These are phyloP conservation scores for Haemorhous mexicanus DNA, from an alignment of 2,113 vertebrate genomes.

Conservation along the genomic window DNA sequence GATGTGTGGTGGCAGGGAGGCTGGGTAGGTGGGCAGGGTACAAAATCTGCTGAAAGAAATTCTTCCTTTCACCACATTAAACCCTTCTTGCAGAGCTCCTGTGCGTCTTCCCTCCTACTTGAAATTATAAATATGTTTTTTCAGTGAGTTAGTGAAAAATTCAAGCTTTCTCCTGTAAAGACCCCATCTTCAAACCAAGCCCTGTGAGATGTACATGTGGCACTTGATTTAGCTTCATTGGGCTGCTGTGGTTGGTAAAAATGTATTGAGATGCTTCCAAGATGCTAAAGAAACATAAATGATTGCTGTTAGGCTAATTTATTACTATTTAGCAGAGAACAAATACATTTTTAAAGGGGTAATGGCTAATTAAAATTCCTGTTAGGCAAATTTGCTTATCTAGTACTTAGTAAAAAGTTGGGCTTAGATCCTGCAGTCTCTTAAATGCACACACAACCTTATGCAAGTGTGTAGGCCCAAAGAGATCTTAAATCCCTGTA, in stretches of 20 bases:
- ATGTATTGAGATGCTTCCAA: background rate
- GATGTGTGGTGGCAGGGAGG: background rate
- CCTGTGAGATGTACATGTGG: background rate
- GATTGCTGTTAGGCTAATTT: constrained; percentile 10
- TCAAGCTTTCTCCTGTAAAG: background rate
- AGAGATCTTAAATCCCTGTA: background rate
- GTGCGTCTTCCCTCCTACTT: background rate
- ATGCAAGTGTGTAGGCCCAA: background rate
- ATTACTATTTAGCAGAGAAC: constrained; percentile 25
- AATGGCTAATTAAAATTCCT: constrained; percentile 41
- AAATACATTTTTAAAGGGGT: constrained; percentile 37
- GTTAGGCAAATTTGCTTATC: constrained; percentile 33
- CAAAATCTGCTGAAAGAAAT: background rate
- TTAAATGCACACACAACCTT: background rate
- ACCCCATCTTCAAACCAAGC: background rate
- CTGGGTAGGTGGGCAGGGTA: background rate
- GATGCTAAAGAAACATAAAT: background rate
- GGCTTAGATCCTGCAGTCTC: background rate
- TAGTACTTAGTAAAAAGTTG: background rate
- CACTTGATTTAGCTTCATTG: background rate
- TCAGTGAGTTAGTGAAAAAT: background rate
- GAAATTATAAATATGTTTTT: constrained; percentile 33
- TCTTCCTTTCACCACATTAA: background rate
- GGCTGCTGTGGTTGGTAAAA: background rate
- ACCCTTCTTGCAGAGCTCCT: background rate